Evolutionary conservation across 2,888 invertebrate species (phyloP).

Genomic region (Eilema sororculum): DNA sequence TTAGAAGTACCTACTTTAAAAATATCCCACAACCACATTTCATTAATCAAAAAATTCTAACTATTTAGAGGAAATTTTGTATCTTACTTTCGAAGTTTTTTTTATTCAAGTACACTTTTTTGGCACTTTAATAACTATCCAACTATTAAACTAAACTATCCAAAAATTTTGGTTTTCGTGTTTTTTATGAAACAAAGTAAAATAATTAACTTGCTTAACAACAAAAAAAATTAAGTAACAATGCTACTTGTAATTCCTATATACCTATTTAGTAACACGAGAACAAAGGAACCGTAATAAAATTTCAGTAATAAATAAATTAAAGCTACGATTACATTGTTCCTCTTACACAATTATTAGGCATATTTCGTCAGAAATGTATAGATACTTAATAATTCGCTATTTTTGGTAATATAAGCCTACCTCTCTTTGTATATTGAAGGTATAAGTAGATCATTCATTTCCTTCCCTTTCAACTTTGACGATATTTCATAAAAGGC

Average conservation of each 20-base stretch:
- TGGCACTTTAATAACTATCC: neutral
- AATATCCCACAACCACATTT: too few relatives aligned
- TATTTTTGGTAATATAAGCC: slow-evolving; percentile 7
- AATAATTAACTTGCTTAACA: too few relatives aligned
- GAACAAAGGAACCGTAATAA: slow-evolving; percentile 1
- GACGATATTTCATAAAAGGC: neutral
- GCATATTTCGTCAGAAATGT: neutral
- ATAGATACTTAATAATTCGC: neutral
- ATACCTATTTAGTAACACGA: neutral
- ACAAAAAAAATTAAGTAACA: neutral
- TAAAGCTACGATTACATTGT: neutral
- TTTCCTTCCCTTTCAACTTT: neutral
- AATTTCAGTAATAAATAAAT: neutral
- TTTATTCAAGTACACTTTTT: neutral
- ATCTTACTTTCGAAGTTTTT: neutral
- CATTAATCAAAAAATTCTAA: too few relatives aligned
- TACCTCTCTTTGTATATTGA: neutral
- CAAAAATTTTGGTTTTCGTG: neutral
- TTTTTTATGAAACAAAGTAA: neutral
- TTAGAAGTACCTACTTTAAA: too few relatives aligned
- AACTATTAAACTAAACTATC: neutral
- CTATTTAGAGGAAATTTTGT: too few relatives aligned
- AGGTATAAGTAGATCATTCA: neutral
- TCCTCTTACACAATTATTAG: slow-evolving; percentile 4
- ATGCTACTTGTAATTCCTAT: neutral